These are phyloP conservation scores for Eristalis pertinax DNA, from an alignment of 2,888 invertebrate genomes.

Conservation along the genomic window DNA sequence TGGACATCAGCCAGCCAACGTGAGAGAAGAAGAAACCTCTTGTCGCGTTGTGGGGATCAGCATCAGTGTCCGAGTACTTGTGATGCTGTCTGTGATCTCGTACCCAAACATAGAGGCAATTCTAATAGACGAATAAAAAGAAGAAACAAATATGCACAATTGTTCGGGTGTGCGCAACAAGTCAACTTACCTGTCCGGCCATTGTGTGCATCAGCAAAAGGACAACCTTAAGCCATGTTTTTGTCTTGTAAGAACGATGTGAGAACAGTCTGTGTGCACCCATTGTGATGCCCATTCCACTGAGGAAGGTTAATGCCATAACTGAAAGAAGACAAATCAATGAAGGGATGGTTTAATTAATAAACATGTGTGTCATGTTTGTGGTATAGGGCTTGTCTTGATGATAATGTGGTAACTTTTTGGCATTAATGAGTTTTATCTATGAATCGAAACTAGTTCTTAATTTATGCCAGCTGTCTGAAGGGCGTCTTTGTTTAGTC, in stretches of 20 bases:
- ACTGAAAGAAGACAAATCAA: constrained; percentile 36
- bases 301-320: constrained; percentile 61
- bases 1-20: constrained; percentile 91
- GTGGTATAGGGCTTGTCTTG: not conserved
- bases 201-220: constrained; percentile 87
- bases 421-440: not conserved
- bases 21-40: constrained; percentile 94
- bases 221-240: constrained; percentile 83
- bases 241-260: constrained; percentile 90
- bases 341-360: not conserved
- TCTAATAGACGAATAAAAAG: constrained; percentile 81
- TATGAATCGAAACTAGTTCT: not conserved
- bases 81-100: constrained; percentile 92
- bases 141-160: not conserved
- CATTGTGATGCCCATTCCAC: constrained; percentile 87
- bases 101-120: constrained; percentile 89
- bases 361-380: not conserved
- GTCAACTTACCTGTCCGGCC: constrained; percentile 85
- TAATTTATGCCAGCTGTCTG: not conserved
- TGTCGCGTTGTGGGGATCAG: constrained; percentile 91
- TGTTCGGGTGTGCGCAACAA: not conserved
- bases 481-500: not conserved
- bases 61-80: constrained; percentile 87
- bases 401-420: not conserved
- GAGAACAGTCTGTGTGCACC: constrained; percentile 91